Percentiles rank a stretch among this genome's conserved stretches.
Evolutionary conservation across 2,888 invertebrate species (phyloP).

Genomic region (Cyaniris semiargus): DNA sequence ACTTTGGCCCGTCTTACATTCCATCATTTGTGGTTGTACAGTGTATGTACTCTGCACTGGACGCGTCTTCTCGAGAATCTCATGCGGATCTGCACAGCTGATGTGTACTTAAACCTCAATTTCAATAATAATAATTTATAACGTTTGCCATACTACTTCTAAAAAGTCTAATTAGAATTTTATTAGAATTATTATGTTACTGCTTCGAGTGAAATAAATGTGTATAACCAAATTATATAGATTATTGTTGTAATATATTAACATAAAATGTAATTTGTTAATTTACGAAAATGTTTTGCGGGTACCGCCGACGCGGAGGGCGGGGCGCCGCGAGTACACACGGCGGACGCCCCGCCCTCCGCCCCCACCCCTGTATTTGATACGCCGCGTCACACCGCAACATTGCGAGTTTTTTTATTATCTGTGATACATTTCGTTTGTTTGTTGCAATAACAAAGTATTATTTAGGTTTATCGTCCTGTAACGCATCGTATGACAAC

Average conservation of each 20-base stretch:
- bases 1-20: background rate
- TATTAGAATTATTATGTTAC: background rate
- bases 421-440: conserved; percentile 76
- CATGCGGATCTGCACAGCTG: background rate
- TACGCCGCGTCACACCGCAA: background rate
- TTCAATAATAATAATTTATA: background rate
- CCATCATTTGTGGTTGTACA: background rate
- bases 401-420: conserved; percentile 46
- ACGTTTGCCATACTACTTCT: background rate
- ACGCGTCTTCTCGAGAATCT: background rate
- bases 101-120: conserved; percentile 15
- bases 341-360: background rate
- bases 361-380: background rate
- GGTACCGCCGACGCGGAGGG: background rate
- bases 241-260: conserved; percentile 4
- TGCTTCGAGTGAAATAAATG: conserved; percentile 6
- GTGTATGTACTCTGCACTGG: background rate
- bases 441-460: conserved; percentile 68
- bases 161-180: background rate
- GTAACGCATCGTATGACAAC: conserved; percentile 51
- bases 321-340: background rate
- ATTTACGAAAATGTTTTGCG: conserved; percentile 1
- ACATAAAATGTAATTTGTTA: background rate
- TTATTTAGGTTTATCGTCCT: conserved; percentile 51
- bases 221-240: conserved; percentile 9